Evolutionary conservation across 2,888 invertebrate species (phyloP).

Genomic region (Macroteleia sp.): DNA sequence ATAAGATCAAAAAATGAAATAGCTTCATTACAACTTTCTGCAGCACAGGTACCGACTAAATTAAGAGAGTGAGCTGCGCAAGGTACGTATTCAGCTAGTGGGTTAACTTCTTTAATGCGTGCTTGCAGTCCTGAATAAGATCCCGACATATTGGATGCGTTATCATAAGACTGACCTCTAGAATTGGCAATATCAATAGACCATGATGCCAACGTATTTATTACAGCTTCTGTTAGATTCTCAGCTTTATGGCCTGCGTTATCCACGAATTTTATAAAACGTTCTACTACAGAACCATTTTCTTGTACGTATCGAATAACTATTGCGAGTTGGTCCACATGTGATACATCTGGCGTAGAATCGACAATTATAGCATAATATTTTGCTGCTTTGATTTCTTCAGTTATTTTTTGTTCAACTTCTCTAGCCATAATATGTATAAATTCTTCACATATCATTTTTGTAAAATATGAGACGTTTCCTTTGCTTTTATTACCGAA

Average conservation of each 20-base stretch:
- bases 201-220: conserved; percentile 21
- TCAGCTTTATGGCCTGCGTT: conserved; percentile 12
- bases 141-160: conserved; percentile 55
- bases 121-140: conserved; percentile 1
- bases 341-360: too few relatives aligned
- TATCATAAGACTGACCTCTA: conserved; percentile 69
- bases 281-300: neutral
- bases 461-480: conserved; percentile 35
- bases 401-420: too few relatives aligned
- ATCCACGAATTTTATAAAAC: neutral
- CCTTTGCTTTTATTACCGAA: neutral
- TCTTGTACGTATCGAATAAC: conserved; percentile 5
- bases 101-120: too few relatives aligned
- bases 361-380: too few relatives aligned
- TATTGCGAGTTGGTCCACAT: too few relatives aligned
- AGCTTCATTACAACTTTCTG: too few relatives aligned
- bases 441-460: conserved; percentile 72
- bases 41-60: too few relatives aligned
- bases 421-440: conserved; percentile 62
- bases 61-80: too few relatives aligned
- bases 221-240: neutral
- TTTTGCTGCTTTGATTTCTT: too few relatives aligned
- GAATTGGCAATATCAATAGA: conserved; percentile 64
- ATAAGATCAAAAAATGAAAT: too few relatives aligned
- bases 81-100: too few relatives aligned